Conservation (phyloP, 2,113 vertebrate genomes). For the Campylorhamphus procurvoides region DNA sequence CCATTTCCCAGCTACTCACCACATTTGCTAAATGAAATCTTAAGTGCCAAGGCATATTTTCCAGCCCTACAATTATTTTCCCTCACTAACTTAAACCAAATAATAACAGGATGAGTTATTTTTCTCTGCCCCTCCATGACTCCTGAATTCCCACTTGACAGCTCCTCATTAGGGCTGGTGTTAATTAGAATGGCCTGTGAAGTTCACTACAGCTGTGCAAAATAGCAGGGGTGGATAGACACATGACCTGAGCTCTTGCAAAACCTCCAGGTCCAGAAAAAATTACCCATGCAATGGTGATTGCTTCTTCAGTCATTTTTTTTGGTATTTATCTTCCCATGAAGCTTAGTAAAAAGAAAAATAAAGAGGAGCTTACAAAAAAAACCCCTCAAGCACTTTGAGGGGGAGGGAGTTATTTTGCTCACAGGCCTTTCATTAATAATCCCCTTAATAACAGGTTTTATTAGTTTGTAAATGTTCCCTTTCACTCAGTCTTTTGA, state of each 20-base stretch:
- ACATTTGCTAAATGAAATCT: neutral
- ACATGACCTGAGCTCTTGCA: neutral
- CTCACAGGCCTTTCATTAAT: neutral
- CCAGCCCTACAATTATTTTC: neutral
- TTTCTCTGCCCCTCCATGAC: neutral
- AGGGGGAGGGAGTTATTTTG: neutral
- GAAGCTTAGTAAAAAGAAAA: neutral
- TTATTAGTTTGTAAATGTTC: neutral
- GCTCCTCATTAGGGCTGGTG: neutral
- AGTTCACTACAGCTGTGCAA: neutral
- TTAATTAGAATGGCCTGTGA: neutral
- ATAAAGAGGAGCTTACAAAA: neutral
- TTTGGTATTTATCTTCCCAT: neutral
- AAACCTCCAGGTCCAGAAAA: neutral
- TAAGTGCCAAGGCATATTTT: slow-evolving; percentile 3
- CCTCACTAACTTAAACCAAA: neutral
- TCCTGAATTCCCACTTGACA: neutral
- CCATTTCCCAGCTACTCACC: neutral
- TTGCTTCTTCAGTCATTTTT: neutral
- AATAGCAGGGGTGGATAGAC: neutral
- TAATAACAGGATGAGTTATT: neutral
- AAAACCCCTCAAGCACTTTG: neutral
- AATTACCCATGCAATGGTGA: neutral
- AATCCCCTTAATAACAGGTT: neutral
- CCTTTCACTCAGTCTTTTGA: slow-evolving; percentile 30